phyloP scores from a whole-genome alignment of 1,140 invertebrate genomes.

The Xylocopa sonorina region DNA sequence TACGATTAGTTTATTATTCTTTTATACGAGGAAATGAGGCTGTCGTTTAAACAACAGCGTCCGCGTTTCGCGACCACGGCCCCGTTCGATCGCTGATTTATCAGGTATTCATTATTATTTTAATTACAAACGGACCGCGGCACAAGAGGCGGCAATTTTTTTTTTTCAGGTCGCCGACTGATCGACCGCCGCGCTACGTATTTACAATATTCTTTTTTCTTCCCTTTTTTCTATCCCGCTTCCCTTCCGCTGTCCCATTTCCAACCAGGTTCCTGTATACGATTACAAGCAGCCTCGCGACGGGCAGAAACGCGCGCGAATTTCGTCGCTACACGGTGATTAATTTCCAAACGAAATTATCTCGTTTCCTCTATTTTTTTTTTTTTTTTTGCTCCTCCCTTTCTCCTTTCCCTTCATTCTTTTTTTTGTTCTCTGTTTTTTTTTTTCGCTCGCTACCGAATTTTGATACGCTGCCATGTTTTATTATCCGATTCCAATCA shows the following conservation, averaged over 20 bases:
- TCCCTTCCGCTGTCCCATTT: neutral
- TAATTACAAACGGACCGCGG: slow-evolving; percentile 70
- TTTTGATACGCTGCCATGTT: slow-evolving; percentile 54
- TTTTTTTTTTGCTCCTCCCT: neutral
- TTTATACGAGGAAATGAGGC: slow-evolving; percentile 76
- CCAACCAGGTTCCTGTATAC: neutral
- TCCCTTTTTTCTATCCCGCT: neutral
- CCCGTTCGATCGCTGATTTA: slow-evolving; percentile 74
- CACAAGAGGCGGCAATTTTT: slow-evolving; percentile 37
- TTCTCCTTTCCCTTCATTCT: slow-evolving; percentile 43
- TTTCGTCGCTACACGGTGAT: slow-evolving; percentile 52
- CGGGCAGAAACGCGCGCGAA: slow-evolving; percentile 21
- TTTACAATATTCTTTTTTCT: slow-evolving; percentile 49
- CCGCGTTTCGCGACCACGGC: slow-evolving; percentile 59
- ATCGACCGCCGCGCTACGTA: slow-evolving; percentile 59
- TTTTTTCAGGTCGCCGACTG: slow-evolving; percentile 25
- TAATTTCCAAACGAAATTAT: slow-evolving; percentile 61
- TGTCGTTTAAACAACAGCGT: slow-evolving; percentile 59
- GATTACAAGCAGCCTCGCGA: neutral
- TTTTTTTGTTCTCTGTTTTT: slow-evolving; percentile 1
- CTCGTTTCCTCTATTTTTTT: slow-evolving; percentile 51
- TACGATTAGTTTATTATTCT: slow-evolving; percentile 76
- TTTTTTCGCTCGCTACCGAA: slow-evolving; percentile 46
- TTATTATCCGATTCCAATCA: slow-evolving; percentile 50
- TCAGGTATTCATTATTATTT: slow-evolving; percentile 78